These are phyloP conservation scores for Drosophila merina DNA, from an alignment of 2,888 invertebrate species.

Conservation along the genomic window DNA sequence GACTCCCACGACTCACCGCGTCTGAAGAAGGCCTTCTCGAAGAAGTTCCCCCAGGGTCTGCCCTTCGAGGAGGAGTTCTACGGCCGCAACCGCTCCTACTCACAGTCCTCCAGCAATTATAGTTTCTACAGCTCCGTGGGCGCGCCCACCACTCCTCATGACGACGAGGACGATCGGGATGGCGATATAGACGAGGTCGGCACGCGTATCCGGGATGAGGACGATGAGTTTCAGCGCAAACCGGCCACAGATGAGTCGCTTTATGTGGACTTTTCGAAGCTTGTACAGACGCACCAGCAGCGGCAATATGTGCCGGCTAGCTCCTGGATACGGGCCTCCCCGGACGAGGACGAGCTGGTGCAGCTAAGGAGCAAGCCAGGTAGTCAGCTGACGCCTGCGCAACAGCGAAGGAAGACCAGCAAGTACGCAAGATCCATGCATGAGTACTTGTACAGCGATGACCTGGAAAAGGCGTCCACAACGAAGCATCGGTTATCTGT, in stretches of 20 bases:
- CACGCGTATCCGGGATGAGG: conserved; percentile 36
- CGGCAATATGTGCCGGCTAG: conserved; percentile 72
- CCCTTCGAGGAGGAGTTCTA: conserved; percentile 84
- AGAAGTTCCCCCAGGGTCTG: conserved; percentile 83
- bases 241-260: conserved; percentile 83
- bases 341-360: conserved; percentile 53
- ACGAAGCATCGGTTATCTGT: conserved; percentile 70
- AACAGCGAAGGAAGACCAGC: conserved; percentile 65
- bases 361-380: conserved; percentile 19
- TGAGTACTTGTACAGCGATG: conserved; percentile 80
- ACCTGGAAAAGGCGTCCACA: conserved; percentile 29
- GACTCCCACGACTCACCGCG: conserved; percentile 82
- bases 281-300: conserved; percentile 72
- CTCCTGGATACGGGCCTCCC: conserved; percentile 71
- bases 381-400: conserved; percentile 61
- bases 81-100: conserved; percentile 81
- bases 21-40: conserved; percentile 82
- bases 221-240: conserved; percentile 83
- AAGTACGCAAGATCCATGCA: conserved; percentile 79
- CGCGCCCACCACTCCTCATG: conserved; percentile 62
- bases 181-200: conserved; percentile 57
- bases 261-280: conserved; percentile 84
- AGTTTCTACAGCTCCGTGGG: conserved; percentile 83
- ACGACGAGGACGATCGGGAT: conserved; percentile 52
- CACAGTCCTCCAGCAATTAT: conserved; percentile 84